Evolutionary conservation across 2,797 vertebrate species (phyloP).

Genomic region (Pterois miles): DNA sequence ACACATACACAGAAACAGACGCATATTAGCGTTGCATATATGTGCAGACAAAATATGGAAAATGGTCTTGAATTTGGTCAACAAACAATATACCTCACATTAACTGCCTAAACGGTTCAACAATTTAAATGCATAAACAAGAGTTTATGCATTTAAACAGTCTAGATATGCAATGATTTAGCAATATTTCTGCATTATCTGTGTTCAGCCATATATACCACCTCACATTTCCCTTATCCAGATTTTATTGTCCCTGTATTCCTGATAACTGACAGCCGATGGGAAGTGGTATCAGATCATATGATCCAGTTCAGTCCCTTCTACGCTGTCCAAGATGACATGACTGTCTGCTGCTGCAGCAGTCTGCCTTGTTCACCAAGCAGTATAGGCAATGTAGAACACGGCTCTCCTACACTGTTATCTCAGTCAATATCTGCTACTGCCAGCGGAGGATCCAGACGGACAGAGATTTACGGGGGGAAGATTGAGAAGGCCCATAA

Average conservation of each 20-base stretch:
- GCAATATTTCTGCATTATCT: background rate
- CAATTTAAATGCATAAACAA: too few species aligned
- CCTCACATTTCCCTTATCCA: conserved; percentile 9
- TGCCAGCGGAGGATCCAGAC: conserved; percentile 62
- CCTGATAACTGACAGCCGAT: conserved; percentile 42
- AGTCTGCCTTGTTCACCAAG: conserved; percentile 64
- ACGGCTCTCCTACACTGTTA: conserved; percentile 50
- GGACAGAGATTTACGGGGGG: conserved; percentile 53
- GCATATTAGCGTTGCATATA: background rate
- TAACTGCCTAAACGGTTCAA: too few species aligned
- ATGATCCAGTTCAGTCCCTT: conserved; percentile 40
- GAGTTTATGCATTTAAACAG: background rate
- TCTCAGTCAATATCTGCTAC: conserved; percentile 66
- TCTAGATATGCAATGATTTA: background rate
- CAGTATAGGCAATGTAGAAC: conserved; percentile 61
- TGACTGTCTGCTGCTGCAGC: conserved; percentile 49
- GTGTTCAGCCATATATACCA: background rate
- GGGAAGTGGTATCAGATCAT: conserved; percentile 42
- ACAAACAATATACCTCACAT: background rate
- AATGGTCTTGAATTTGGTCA: background rate
- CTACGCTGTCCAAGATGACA: conserved; percentile 56
- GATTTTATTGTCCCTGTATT: conserved; percentile 14
- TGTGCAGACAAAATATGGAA: background rate
- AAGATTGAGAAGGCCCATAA: conserved; percentile 30
- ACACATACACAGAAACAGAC: background rate